Base-by-base conservation (phyloP, 1,140 invertebrate species). In the Ceratina calcarata region DNA sequence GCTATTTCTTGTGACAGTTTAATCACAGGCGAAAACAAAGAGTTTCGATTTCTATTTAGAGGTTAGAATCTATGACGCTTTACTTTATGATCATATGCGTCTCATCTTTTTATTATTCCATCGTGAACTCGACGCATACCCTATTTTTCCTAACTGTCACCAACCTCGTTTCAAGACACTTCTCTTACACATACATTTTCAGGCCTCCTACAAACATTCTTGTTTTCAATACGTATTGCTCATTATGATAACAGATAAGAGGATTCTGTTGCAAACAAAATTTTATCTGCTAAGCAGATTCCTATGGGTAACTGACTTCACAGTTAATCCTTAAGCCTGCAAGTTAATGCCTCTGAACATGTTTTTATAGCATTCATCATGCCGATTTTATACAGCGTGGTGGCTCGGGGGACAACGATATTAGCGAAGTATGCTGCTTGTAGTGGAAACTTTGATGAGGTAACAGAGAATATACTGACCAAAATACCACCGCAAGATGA, bases 401-500 rank as follows among this genome's bases (percentile, higher is more conserved):
- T 99, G 82, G 95, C 97, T 18, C 94, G 97, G 84, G 97, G 97
- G n/a, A 95, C 95, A n/a, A 96, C 96, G 0, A 95, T 98, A 51
- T 94, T 99, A 6, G 96, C 97, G 3, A 98, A 98, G 92, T 96
- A 97, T 95, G 98, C 98, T 4, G 95, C 96, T 13, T 98, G 97
- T 92, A 95, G 96, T 80, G 98, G 98, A 13, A 99, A 99, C 92
- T 99, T 99, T 92, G 95, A 96, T 0, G 98, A 99, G 94, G 97
- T 99, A 12, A 98, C 97, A 12, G 97, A 98, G 91, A 97, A 98
- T 91, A 97, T 99, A 81, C 93, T 99, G 61, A 93, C 95, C 0
- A 97, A 97, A 92, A 98, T 99, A 88, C 94, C 96, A 45, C 94
- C 96, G 1, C 95, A 97, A 67, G 96, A 98, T 94, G 96, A 97